phyloP scores from a whole-genome alignment of 2,113 vertebrate species.

The Hemiprocne comata region DNA sequence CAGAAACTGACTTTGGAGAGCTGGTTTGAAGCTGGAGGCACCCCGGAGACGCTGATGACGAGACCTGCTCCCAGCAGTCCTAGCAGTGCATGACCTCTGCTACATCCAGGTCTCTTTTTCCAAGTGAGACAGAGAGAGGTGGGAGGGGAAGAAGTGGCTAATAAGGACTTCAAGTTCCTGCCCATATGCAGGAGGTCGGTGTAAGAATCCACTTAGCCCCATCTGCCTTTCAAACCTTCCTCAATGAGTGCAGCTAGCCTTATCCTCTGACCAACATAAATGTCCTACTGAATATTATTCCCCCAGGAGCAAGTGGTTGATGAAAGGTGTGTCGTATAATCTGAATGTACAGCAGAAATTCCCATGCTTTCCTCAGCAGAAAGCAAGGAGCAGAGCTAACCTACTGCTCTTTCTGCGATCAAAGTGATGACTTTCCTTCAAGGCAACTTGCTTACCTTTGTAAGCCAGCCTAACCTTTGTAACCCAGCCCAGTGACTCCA shows the following conservation, averaged over 20 bases:
- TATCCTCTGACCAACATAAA: neutral
- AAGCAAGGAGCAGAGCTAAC: neutral
- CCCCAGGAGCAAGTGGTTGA: neutral
- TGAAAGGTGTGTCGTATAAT: neutral
- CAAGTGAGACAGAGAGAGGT: neutral
- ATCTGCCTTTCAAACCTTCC: neutral
- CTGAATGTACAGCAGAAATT: neutral
- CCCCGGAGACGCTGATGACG: neutral
- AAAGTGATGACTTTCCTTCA: neutral
- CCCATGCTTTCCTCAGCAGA: neutral
- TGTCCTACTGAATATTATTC: neutral
- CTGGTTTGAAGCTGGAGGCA: neutral
- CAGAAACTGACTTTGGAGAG: neutral
- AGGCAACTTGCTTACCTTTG: neutral
- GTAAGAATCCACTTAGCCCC: neutral
- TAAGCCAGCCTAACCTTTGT: neutral
- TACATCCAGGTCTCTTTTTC: neutral
- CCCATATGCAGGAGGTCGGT: neutral
- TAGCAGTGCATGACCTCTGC: neutral
- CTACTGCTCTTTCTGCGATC: neutral
- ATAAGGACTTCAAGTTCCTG: neutral
- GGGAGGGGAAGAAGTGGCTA: neutral
- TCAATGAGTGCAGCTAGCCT: rapidly evolving
- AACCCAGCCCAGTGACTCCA: neutral
- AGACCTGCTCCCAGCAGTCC: neutral